A percentile compares a stretch with the other conserved stretches of the same genome.
Conservation (phyloP, 2,113 vertebrate species). For the Phasianus colchicus region DNA sequence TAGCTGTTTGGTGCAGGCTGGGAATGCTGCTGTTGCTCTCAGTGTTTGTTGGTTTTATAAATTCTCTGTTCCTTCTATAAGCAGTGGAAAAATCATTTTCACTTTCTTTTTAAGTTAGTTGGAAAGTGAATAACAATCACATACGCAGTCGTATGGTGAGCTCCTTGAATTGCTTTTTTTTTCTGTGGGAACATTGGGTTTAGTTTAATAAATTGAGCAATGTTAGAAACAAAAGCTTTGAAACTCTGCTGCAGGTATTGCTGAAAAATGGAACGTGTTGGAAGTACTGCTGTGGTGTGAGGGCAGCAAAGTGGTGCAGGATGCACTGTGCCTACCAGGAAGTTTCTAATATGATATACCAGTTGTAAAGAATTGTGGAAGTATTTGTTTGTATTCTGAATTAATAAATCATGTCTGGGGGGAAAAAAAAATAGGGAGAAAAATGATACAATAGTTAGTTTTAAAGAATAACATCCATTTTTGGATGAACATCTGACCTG, state of each 20-base stretch:
- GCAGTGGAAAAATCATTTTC: not conserved
- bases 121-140: not conserved
- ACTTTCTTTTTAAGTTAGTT: not conserved
- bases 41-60: not conserved
- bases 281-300: not conserved
- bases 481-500: not conserved
- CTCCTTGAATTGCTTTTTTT: not conserved
- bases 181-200: not conserved
- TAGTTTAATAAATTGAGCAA: not conserved
- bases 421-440: not conserved
- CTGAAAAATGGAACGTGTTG: not conserved
- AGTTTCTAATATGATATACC: no score
- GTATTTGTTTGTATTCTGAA: not conserved
- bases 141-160: not conserved
- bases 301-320: not conserved
- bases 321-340: not conserved
- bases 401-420: not conserved
- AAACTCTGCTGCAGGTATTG: not conserved
- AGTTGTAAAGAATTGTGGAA: no score
- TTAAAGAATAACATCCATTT: not conserved
- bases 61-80: not conserved
- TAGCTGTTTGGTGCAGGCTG: not conserved
- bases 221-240: not conserved
- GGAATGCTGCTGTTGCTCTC: not conserved
- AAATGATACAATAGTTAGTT: not conserved